Evolutionary conservation across 2,888 invertebrate genomes (phyloP), one percentile per base, ranked within the genome.

Genomic region (Aspidiotus rigidus): DNA sequence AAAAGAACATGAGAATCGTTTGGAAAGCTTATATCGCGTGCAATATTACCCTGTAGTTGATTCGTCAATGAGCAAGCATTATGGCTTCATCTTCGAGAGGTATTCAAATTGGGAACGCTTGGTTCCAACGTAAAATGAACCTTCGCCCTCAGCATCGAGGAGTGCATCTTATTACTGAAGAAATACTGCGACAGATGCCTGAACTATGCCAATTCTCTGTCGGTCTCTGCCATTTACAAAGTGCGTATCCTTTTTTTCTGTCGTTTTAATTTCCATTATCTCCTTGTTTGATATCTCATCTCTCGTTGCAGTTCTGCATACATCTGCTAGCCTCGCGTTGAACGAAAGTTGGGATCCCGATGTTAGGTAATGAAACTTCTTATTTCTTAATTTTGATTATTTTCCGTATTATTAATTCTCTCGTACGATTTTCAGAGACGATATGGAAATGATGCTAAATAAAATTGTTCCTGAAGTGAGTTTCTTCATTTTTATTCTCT

Each of bases 381-480:
- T 57, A 17, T 57, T 57, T 57, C 13, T 49, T n/a, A 49, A 49
- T 49, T n/a, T 49, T n/a, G n/a, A n/a, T 49, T 49, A 49, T 49
- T 13, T 13, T 49, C 49, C 15, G 7, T 63, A 1, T 49, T 10
- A 61, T 40, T 39, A 17, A 16, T 2, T 49, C 9, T 10, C 49
- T 11, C 10, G 49, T 49, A 49, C 49, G n/a, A 74, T 74, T 77
- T 78, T 72, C 75, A 86, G 94, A 81, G 93, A 93, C 79, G 97
- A 97, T 79, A 96, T 96, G 93, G 96, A 97, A 83, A 96, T 95
- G 93, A 94, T 97, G 93, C 85, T 97, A 80, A 96, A 96, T 82
- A 94, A 93, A 86, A 91, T 97, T 81, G 93, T 97, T 81, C 96
- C 96, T 79, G 96, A 97, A 80, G 83, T 83, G 70, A 73, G 73